phyloP scores from a whole-genome alignment of 2,888 invertebrate genomes.

The Trimorus sp. region DNA sequence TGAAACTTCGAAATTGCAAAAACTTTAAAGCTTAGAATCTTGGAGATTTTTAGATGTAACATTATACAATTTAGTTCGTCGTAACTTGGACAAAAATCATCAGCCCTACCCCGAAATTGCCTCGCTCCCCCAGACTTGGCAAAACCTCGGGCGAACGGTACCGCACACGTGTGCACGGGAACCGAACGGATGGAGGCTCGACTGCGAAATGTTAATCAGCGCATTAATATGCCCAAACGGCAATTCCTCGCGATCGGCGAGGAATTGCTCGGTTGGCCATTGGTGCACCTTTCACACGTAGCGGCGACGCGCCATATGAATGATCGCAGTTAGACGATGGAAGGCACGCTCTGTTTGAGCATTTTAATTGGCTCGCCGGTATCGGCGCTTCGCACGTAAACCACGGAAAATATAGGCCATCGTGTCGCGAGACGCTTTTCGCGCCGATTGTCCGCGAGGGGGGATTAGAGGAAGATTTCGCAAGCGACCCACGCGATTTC shows the following conservation, averaged over 20 bases:
- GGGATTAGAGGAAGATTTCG: constrained; percentile 21
- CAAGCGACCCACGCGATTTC: constrained; percentile 60
- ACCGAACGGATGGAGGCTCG: constrained; percentile 28
- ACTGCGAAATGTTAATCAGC: constrained; percentile 52
- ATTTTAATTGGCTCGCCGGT: constrained; percentile 60
- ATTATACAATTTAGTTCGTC: too few species aligned
- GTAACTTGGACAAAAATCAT: too few species aligned
- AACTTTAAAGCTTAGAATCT: too few species aligned
- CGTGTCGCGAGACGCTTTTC: constrained; percentile 6
- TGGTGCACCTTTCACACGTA: constrained; percentile 58
- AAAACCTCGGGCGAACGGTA: neutral
- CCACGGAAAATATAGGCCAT: constrained; percentile 46
- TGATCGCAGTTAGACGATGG: constrained; percentile 56
- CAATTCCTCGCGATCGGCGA: constrained; percentile 55
- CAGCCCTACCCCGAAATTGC: too few species aligned
- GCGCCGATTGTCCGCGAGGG: neutral
- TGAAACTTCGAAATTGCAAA: too few species aligned
- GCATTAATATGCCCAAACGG: constrained; percentile 59
- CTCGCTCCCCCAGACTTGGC: too few species aligned
- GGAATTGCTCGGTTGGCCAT: constrained; percentile 39
- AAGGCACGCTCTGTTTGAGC: constrained; percentile 65
- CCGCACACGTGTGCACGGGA: constrained; percentile 5
- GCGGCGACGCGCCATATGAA: constrained; percentile 49
- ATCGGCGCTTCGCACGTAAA: constrained; percentile 33
- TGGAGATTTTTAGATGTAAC: too few species aligned